Conservation (phyloP, 2,888 invertebrate species). For the Macrosiphum euphorbiae region DNA sequence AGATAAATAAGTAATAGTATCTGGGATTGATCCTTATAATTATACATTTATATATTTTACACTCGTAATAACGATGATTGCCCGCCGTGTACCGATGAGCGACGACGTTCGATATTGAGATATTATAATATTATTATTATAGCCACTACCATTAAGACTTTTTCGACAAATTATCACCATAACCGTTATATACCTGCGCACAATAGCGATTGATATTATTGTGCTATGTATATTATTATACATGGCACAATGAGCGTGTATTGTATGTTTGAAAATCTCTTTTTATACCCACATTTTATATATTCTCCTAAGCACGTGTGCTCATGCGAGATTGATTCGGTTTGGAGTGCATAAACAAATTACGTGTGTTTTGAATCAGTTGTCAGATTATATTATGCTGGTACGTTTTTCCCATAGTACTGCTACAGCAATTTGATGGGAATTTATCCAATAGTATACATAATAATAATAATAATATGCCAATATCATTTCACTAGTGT, state of each 20-base stretch:
- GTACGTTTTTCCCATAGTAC: background rate
- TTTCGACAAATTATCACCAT: background rate
- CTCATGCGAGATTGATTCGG: background rate
- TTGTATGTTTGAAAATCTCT: background rate
- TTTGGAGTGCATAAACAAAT: background rate
- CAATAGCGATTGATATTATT: background rate
- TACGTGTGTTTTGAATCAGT: constrained; percentile 5
- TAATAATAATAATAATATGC: background rate
- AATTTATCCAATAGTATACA: background rate
- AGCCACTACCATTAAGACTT: background rate
- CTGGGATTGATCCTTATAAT: background rate
- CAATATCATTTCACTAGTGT: background rate
- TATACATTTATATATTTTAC: background rate
- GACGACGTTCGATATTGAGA: background rate
- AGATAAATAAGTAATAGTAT: background rate
- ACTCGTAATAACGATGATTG: background rate
- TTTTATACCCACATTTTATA: background rate
- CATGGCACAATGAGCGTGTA: background rate
- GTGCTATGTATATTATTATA: background rate
- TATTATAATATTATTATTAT: background rate
- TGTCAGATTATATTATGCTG: background rate
- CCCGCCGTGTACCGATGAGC: background rate
- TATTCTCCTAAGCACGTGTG: background rate
- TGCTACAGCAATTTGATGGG: background rate
- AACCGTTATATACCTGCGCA: background rate